Conservation (phyloP, 2,797 vertebrate species). For the Lerista edwardsae region DNA sequence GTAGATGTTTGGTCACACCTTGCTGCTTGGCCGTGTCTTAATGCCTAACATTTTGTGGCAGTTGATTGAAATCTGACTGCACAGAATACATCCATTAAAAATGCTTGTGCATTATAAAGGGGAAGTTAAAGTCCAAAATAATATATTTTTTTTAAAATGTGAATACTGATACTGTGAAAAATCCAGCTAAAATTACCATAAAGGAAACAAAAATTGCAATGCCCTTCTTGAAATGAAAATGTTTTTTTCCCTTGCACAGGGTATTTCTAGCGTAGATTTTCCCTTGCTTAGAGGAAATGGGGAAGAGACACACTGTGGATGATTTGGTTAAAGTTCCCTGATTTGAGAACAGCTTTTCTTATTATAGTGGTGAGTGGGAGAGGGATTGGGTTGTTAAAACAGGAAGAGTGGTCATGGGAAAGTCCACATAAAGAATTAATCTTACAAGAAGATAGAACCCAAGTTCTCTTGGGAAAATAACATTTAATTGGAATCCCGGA, state of each 20-base stretch:
- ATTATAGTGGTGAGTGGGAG: not conserved
- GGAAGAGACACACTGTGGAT: not conserved
- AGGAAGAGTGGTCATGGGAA: not conserved
- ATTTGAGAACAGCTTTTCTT: not conserved
- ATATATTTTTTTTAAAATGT: not conserved
- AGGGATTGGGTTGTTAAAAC: not conserved
- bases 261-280: not conserved
- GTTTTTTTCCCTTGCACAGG: not conserved
- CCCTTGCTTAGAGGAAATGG: not conserved
- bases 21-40: not conserved
- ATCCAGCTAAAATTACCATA: not conserved
- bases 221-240: not conserved
- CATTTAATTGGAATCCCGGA: not conserved
- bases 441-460: not conserved
- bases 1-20: not conserved
- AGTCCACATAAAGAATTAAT: not conserved
- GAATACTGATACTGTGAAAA: not conserved
- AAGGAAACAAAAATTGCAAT: not conserved
- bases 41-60: not conserved
- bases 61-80: not conserved
- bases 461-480: constrained; percentile 3
- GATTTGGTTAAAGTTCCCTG: not conserved
- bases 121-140: not conserved
- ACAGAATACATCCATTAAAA: not conserved
- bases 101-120: not conserved